Percentiles rank a stretch among this genome's conserved stretches.
phyloP scores from a whole-genome alignment of 2,797 vertebrate species.

The Catostomus latipinnis region DNA sequence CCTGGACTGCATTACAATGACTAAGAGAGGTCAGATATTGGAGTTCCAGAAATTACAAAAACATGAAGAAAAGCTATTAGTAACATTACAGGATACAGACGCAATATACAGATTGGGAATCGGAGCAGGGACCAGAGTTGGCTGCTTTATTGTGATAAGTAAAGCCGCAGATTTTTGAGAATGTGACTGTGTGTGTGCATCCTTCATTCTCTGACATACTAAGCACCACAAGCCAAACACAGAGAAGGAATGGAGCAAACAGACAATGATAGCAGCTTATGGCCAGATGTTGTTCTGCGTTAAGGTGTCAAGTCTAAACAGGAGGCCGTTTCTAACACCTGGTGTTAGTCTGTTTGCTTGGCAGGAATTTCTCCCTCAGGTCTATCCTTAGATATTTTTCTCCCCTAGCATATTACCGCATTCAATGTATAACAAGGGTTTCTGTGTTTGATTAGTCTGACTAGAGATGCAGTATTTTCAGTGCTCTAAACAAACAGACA shows the following conservation, averaged over 20 bases:
- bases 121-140: background rate
- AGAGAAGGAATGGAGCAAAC: conserved; percentile 46
- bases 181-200: background rate
- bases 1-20: conserved; percentile 28
- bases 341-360: conserved; percentile 67
- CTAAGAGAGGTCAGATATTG: conserved; percentile 8
- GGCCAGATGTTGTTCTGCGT: conserved; percentile 72
- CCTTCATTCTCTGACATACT: conserved; percentile 17
- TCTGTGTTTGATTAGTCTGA: conserved; percentile 52
- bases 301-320: conserved; percentile 73
- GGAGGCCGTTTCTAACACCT: conserved; percentile 73
- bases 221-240: conserved; percentile 51
- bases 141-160: conserved; percentile 8
- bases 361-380: conserved; percentile 63
- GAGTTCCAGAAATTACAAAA: conserved; percentile 8
- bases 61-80: conserved; percentile 15
- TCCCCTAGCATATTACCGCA: conserved; percentile 30
- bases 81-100: background rate
- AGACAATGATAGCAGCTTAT: conserved; percentile 57
- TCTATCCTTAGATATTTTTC: conserved; percentile 25
- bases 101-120: conserved; percentile 12
- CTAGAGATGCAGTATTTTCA: conserved; percentile 54
- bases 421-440: conserved; percentile 35
- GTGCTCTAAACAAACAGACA: conserved; percentile 53
- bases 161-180: conserved; percentile 17